phyloP scores from a whole-genome alignment of 2,888 invertebrate genomes.

The Agrochola lychnidis region DNA sequence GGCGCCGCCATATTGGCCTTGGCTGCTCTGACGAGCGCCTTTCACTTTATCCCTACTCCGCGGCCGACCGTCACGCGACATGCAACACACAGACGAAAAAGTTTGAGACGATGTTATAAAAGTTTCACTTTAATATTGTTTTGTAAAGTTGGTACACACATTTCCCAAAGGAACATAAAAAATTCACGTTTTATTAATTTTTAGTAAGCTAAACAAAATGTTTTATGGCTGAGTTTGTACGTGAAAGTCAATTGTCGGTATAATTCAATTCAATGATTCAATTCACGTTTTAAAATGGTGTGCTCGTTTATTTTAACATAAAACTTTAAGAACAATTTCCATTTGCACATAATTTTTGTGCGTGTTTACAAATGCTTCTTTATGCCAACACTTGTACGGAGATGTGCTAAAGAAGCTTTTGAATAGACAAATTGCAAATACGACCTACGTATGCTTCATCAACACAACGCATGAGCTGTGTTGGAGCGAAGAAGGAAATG shows the following conservation, averaged over 20 bases:
- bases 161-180: background rate
- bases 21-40: too few relatives aligned
- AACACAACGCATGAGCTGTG: background rate
- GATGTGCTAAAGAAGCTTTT: background rate
- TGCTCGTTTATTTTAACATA: background rate
- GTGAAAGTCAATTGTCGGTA: background rate
- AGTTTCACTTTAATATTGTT: too few relatives aligned
- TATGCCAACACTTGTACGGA: too few relatives aligned
- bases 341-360: background rate
- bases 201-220: too few relatives aligned
- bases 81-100: too few relatives aligned
- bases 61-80: too few relatives aligned
- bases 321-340: background rate
- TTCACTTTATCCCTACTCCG: too few relatives aligned
- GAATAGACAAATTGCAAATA: background rate
- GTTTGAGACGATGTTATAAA: too few relatives aligned
- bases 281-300: background rate
- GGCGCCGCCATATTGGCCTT: too few relatives aligned
- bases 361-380: background rate
- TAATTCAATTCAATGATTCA: too few relatives aligned
- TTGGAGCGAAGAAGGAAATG: background rate
- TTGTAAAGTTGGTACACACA: background rate
- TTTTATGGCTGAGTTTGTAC: background rate
- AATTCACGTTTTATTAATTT: background rate
- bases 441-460: background rate